Conservation (phyloP, 2,888 invertebrate genomes). For the Mythimna impura region DNA sequence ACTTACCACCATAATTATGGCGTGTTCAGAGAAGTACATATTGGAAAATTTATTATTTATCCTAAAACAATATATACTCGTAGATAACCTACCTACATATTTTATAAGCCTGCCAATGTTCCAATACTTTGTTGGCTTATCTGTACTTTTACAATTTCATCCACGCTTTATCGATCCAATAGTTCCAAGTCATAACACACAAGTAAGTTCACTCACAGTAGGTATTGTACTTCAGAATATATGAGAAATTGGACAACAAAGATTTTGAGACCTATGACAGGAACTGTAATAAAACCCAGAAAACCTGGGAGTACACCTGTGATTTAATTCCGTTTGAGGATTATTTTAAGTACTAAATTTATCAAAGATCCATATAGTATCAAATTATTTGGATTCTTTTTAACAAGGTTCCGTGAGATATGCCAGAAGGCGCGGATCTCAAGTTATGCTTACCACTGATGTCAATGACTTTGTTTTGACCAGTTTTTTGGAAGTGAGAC, state of each 20-base stretch:
- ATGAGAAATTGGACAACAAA: constrained; percentile 2
- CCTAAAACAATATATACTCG: too few species aligned
- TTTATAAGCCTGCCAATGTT: too few species aligned
- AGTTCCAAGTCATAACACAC: too few species aligned
- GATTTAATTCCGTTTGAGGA: background rate
- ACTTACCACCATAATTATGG: too few species aligned
- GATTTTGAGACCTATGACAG: constrained; percentile 20
- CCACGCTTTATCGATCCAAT: too few species aligned
- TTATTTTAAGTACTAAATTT: too few species aligned
- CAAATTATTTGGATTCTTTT: constrained; percentile 45
- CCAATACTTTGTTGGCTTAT: too few species aligned
- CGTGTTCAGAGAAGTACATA: too few species aligned
- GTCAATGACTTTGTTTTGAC: constrained; percentile 46
- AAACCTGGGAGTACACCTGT: constrained; percentile 13
- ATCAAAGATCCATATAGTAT: background rate
- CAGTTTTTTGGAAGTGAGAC: constrained; percentile 36
- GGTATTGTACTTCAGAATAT: constrained; percentile 3
- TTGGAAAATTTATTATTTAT: too few species aligned
- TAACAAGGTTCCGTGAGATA: constrained; percentile 29
- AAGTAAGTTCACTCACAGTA: background rate
- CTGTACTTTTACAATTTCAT: too few species aligned
- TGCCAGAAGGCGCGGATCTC: constrained; percentile 21
- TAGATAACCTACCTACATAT: too few species aligned
- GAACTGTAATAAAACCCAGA: constrained; percentile 35
- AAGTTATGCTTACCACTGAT: constrained; percentile 29